These are phyloP conservation scores for Halocaridina rubra DNA, from an alignment of 2,888 invertebrate genomes.

Conservation along the genomic window DNA sequence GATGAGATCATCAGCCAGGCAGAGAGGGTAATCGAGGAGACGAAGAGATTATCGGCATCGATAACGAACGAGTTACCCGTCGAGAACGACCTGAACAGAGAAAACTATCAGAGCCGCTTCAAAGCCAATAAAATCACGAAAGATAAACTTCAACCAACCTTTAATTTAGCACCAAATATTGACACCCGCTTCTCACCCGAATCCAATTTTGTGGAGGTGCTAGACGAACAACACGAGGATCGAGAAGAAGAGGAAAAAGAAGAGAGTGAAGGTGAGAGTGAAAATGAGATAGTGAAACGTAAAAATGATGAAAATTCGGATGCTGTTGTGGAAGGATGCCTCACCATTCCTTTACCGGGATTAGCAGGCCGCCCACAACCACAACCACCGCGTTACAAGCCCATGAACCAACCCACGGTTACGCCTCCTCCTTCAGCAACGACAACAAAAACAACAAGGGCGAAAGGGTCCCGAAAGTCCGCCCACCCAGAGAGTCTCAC, in stretches of 20 bases:
- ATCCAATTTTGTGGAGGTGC: background rate
- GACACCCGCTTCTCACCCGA: background rate
- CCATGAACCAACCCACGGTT: too few species aligned
- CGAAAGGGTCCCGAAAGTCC: too few species aligned
- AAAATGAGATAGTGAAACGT: background rate
- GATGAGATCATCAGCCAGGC: slow-evolving; percentile 47
- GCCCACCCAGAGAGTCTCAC: background rate
- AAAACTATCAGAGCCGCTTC: background rate
- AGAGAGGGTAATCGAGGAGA: slow-evolving; percentile 44
- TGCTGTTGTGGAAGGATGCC: slow-evolving; percentile 9
- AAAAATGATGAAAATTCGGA: background rate
- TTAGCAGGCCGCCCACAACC: background rate
- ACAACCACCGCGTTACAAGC: too few species aligned
- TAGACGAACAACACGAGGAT: background rate
- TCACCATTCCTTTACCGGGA: slow-evolving; percentile 30
- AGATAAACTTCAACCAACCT: background rate
- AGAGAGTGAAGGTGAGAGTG: background rate
- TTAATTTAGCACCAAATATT: slow-evolving; percentile 11
- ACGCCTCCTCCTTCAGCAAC: too few species aligned
- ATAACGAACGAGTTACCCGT: background rate
- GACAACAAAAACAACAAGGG: too few species aligned
- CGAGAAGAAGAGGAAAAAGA: background rate
- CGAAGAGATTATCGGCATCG: slow-evolving; percentile 36
- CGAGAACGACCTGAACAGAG: slow-evolving; percentile 31
- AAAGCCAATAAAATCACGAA: background rate